Percentiles rank a stretch among this genome's conserved stretches.
Conservation (phyloP, 2,888 invertebrate genomes). For the Agriopis marginaria region DNA sequence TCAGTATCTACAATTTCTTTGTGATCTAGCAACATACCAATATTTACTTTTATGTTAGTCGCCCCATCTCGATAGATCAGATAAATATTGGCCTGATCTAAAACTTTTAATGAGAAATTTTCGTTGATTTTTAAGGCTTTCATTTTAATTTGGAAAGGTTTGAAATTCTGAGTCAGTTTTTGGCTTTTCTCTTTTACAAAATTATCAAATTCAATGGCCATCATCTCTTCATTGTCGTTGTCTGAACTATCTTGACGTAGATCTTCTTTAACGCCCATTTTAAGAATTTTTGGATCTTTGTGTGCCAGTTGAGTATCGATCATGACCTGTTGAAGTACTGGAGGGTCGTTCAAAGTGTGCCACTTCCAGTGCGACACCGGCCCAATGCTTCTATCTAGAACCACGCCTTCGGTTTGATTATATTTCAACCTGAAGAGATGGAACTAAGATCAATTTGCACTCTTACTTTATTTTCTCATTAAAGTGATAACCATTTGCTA, state of each 20-base stretch:
- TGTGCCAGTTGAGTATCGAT: slow-evolving; percentile 66
- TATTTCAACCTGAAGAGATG: background rate
- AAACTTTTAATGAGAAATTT: slow-evolving; percentile 72
- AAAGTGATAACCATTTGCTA: no score
- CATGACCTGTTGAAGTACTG: slow-evolving; percentile 78
- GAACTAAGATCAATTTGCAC: no score
- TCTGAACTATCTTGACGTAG: background rate
- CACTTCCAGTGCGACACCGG: slow-evolving; percentile 80
- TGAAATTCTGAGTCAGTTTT: background rate
- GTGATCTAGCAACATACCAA: background rate
- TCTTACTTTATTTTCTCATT: no score
- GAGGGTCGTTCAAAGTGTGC: slow-evolving; percentile 80
- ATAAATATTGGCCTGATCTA: slow-evolving; percentile 76
- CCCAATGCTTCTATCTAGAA: slow-evolving; percentile 74
- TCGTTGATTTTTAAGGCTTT: slow-evolving; percentile 81
- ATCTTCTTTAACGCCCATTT: background rate
- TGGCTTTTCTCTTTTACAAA: background rate
- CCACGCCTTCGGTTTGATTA: slow-evolving; percentile 80
- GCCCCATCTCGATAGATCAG: background rate
- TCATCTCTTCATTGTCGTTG: background rate
- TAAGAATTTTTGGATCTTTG: background rate
- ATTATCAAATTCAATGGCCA: background rate
- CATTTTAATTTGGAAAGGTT: slow-evolving; percentile 79
- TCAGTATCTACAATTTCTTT: slow-evolving; percentile 74
- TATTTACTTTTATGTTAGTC: background rate